Percentiles rank a stretch among this genome's conserved stretches.
phyloP scores from a whole-genome alignment of 2,888 invertebrate species.

The Coenonympha glycerion region DNA sequence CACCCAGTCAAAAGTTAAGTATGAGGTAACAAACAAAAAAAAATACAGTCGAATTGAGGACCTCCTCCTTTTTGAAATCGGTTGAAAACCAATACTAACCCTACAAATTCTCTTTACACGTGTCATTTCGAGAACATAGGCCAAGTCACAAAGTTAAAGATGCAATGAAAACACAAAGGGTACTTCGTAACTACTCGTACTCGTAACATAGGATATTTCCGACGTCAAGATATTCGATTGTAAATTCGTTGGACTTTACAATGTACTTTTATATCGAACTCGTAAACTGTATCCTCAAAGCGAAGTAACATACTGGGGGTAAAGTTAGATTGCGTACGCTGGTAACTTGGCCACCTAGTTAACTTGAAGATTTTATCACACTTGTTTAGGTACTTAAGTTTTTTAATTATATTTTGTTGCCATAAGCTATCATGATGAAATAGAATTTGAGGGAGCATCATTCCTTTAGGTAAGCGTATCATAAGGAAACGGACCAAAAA shows the following conservation, averaged over 20 bases:
- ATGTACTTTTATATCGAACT: slow-evolving; percentile 39
- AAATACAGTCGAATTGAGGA: too few species aligned
- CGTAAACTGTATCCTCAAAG: slow-evolving; percentile 56
- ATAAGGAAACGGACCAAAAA: too few species aligned
- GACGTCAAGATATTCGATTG: slow-evolving; percentile 37
- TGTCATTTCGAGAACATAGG: slow-evolving; percentile 5
- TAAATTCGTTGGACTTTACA: slow-evolving; percentile 49
- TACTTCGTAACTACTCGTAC: slow-evolving; percentile 19
- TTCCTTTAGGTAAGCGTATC: too few species aligned
- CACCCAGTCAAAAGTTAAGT: too few species aligned
- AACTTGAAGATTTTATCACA: slow-evolving; percentile 3
- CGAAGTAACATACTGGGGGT: slow-evolving; percentile 40
- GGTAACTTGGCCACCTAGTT: slow-evolving; percentile 18
- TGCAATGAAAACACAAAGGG: slow-evolving; percentile 34
- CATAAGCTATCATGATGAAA: too few species aligned
- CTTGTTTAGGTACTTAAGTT: too few species aligned
- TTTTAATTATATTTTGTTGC: too few species aligned
- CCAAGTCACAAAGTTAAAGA: slow-evolving; percentile 31
- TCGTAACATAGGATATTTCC: slow-evolving; percentile 28
- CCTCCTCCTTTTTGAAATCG: too few species aligned
- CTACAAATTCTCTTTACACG: too few species aligned
- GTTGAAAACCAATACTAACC: too few species aligned
- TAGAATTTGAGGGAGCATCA: too few species aligned
- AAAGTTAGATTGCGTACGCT: slow-evolving; percentile 25
- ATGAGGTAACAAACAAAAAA: too few species aligned